A percentile compares a stretch with the other conserved stretches of the same genome.
phyloP scores from a whole-genome alignment of 2,113 vertebrate genomes.

The Scomber colias region DNA sequence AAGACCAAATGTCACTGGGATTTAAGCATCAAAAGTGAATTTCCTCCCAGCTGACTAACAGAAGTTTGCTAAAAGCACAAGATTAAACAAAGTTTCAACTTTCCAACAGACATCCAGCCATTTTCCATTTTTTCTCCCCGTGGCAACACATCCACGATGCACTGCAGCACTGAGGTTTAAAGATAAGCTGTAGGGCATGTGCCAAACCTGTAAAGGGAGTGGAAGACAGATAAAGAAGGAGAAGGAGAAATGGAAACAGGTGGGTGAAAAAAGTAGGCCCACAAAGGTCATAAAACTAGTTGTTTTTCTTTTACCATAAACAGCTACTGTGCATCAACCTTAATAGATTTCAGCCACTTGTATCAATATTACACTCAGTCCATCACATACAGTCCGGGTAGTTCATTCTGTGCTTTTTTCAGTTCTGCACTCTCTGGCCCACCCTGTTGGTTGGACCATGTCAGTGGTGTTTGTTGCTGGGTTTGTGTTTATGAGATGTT shows the following conservation, averaged over 20 bases:
- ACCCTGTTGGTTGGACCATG: slow-evolving; percentile 70
- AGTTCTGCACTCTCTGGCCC: slow-evolving; percentile 71
- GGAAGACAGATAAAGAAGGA: slow-evolving; percentile 4
- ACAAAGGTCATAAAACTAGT: not conserved
- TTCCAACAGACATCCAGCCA: slow-evolving; percentile 65
- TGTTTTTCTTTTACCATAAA: not conserved
- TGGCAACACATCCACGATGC: slow-evolving; percentile 59
- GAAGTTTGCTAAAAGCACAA: slow-evolving; percentile 76
- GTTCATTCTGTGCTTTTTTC: not conserved
- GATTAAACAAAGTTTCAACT: slow-evolving; percentile 78
- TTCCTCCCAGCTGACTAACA: slow-evolving; percentile 72
- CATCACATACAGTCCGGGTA: not conserved
- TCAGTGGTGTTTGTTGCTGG: slow-evolving; percentile 57
- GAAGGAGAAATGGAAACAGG: slow-evolving; percentile 8
- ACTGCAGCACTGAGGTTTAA: slow-evolving; percentile 60
- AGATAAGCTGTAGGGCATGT: slow-evolving; percentile 77
- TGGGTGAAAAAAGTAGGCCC: slow-evolving; percentile 8
- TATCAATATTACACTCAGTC: slow-evolving; percentile 8
- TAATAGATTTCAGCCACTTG: slow-evolving; percentile 29
- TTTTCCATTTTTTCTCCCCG: slow-evolving; percentile 63
- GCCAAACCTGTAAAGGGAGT: slow-evolving; percentile 46
- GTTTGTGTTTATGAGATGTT: slow-evolving; percentile 70
- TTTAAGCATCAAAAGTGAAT: slow-evolving; percentile 70
- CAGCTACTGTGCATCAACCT: not conserved
- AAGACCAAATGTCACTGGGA: slow-evolving; percentile 79